A percentile compares a stretch with the other conserved stretches of the same genome.
Conservation (phyloP, 2,888 invertebrate genomes). For the Heteropelma amictum region DNA sequence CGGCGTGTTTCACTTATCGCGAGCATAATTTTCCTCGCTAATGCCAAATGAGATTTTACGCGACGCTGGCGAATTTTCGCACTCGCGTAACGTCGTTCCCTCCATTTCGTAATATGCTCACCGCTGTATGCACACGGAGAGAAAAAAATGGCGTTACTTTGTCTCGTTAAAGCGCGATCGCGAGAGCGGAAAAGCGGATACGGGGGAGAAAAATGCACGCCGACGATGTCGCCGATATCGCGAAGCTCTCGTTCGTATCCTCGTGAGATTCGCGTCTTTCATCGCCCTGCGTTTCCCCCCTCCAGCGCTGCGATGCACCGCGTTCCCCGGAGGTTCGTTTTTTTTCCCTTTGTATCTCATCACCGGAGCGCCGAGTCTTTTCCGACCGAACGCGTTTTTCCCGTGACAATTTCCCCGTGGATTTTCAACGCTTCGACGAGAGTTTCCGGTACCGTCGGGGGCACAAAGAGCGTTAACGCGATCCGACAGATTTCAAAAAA, state of each 20-base stretch:
- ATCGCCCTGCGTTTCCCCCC: slow-evolving; percentile 4
- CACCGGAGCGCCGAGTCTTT: neutral
- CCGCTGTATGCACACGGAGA: no score
- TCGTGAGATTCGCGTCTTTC: slow-evolving; percentile 46
- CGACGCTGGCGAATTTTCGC: slow-evolving; percentile 16
- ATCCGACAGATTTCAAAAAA: no score
- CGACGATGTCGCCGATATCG: neutral
- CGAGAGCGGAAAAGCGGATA: slow-evolving; percentile 33
- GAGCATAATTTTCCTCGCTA: slow-evolving; percentile 39
- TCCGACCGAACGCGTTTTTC: slow-evolving; percentile 14
- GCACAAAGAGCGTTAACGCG: no score
- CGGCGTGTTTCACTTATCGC: slow-evolving; percentile 9
- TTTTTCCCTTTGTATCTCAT: slow-evolving; percentile 14
- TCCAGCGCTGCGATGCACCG: neutral
- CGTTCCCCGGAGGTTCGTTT: slow-evolving; percentile 1
- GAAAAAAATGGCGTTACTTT: slow-evolving; percentile 19
- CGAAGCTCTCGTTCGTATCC: slow-evolving; percentile 30
- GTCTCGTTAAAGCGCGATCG: slow-evolving; percentile 9
- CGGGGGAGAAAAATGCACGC: slow-evolving; percentile 34
- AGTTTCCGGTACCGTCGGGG: neutral
- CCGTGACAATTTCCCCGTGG: slow-evolving; percentile 27
- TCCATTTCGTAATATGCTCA: no score
- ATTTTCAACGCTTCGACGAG: slow-evolving; percentile 2
- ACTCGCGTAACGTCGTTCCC: no score
- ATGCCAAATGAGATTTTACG: slow-evolving; percentile 50